These are phyloP conservation scores for Zaprionus vittiger DNA, from an alignment of 1,140 invertebrate species.

Conservation along the genomic window DNA sequence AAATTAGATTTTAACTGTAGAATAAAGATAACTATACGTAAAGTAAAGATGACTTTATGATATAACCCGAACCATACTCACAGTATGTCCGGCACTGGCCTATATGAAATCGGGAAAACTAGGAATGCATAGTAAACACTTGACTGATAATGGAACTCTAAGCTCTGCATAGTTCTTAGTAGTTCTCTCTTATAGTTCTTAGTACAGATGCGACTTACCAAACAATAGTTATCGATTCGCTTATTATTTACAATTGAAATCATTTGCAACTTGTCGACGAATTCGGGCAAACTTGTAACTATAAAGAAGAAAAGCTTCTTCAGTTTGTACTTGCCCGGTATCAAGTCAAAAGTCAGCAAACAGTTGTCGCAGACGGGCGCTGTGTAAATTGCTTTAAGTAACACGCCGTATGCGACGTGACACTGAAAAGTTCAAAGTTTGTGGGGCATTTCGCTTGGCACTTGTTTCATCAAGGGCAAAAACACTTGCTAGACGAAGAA, in stretches of 20 bases:
- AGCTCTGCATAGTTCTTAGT: too few species aligned
- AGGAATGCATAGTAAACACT: too few species aligned
- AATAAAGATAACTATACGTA: not conserved
- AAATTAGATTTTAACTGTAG: not conserved
- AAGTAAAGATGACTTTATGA: too few species aligned
- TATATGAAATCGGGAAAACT: too few species aligned
- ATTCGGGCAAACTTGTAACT: not conserved
- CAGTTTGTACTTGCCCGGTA: not conserved
- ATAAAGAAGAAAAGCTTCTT: not conserved
- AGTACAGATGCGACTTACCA: too few species aligned
- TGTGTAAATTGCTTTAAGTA: slow-evolving; percentile 8
- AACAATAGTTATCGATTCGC: not conserved
- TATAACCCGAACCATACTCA: too few species aligned
- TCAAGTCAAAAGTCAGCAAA: slow-evolving; percentile 5
- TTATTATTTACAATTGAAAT: not conserved
- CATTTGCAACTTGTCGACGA: not conserved
- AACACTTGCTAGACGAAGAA: not conserved
- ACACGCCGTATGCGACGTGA: slow-evolving; percentile 24
- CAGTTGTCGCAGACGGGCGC: not conserved
- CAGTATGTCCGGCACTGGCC: too few species aligned
- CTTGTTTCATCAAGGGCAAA: slow-evolving; percentile 24
- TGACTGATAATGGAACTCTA: too few species aligned
- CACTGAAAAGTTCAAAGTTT: slow-evolving; percentile 26
- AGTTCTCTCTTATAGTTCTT: too few species aligned
- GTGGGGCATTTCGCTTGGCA: slow-evolving; percentile 16